A percentile compares a stretch with the other conserved stretches of the same genome.
Conservation (phyloP, 2,797 vertebrate species). For the Sciurus carolinensis region DNA sequence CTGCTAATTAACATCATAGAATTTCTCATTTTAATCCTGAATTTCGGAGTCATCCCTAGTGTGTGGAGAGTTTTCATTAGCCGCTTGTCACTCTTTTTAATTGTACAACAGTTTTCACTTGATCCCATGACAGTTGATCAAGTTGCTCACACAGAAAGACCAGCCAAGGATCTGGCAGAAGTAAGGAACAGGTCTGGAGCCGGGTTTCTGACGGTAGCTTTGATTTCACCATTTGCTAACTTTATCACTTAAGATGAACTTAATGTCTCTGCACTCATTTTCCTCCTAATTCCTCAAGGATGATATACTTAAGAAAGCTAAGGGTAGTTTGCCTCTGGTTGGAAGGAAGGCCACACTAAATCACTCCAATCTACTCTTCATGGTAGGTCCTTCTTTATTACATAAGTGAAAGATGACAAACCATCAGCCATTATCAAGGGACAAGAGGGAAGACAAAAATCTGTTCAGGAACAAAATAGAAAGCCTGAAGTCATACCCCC, state of each 20-base stretch:
- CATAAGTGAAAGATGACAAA: background rate
- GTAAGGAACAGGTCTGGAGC: background rate
- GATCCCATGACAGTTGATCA: background rate
- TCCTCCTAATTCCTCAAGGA: background rate
- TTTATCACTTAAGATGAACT: background rate
- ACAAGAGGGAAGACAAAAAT: background rate
- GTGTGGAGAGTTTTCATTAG: background rate
- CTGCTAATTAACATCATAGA: background rate
- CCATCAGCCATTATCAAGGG: background rate
- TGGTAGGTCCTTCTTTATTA: background rate
- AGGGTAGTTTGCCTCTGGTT: background rate
- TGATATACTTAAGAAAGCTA: accelerated
- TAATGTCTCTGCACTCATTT: background rate
- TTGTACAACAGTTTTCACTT: background rate
- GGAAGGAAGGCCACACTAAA: background rate
- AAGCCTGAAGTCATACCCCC: no score
- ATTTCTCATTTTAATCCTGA: background rate
- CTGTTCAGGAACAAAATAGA: no score
- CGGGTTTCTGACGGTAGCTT: background rate
- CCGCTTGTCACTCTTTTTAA: background rate
- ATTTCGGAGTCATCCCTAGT: background rate
- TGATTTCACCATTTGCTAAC: background rate
- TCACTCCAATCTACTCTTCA: background rate
- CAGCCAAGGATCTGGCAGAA: accelerated
- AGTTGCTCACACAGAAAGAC: background rate